Evolutionary conservation across 2,113 vertebrate genomes (phyloP).

Genomic region (Naja naja): DNA sequence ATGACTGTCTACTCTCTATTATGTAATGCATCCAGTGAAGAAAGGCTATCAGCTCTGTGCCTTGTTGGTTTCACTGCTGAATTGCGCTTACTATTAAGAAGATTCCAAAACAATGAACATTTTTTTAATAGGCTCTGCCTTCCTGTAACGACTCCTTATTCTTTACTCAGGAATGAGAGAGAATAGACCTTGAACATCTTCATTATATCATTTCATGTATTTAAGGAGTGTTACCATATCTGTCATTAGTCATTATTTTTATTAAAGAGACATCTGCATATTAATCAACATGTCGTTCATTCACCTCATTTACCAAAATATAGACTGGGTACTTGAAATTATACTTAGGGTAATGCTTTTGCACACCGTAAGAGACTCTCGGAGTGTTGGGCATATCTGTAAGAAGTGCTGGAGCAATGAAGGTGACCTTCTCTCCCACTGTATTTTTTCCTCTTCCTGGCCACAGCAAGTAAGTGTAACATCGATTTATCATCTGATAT

Average conservation of each 20-base stretch:
- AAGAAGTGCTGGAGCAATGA: not conserved
- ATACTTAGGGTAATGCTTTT: not conserved
- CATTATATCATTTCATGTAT: not conserved
- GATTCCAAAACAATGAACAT: not conserved
- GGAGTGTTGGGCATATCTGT: no score
- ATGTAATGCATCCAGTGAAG: not conserved
- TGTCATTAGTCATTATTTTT: not conserved
- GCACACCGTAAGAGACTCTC: not conserved
- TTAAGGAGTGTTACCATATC: not conserved
- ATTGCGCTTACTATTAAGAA: not conserved
- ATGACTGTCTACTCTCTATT: not conserved
- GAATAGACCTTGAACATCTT: not conserved
- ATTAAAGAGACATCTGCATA: not conserved
- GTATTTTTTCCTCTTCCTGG: not conserved
- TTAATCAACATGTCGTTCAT: not conserved
- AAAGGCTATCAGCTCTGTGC: not conserved
- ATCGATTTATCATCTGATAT: not conserved
- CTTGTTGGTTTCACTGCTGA: not conserved
- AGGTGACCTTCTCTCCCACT: no score
- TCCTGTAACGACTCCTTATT: not conserved
- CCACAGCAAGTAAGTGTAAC: not conserved
- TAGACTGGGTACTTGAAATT: not conserved
- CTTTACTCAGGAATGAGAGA: not conserved
- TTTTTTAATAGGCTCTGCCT: not conserved
- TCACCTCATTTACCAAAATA: not conserved